These are phyloP conservation scores for Carpatolechia fugitivella DNA, from an alignment of 2,888 invertebrate genomes.

Conservation along the genomic window DNA sequence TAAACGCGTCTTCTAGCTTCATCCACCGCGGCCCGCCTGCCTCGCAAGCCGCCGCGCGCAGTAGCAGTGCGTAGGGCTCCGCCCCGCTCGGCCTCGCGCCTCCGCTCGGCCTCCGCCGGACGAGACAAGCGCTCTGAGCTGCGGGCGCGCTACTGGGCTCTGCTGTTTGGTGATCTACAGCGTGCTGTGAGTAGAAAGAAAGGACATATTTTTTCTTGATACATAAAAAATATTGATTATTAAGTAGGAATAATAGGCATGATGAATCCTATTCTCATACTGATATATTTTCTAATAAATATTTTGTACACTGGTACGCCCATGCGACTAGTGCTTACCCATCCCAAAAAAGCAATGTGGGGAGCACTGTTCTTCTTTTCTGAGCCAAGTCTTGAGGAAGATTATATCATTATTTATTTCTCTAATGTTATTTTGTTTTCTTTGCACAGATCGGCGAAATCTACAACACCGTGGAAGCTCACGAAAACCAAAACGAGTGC, in stretches of 20 bases:
- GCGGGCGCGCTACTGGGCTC: conserved; percentile 96
- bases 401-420: too few relatives aligned
- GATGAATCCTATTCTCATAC: too few relatives aligned
- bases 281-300: too few relatives aligned
- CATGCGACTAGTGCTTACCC: too few relatives aligned
- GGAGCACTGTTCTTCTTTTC: too few relatives aligned
- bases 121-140: conserved; percentile 92
- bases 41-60: conserved; percentile 82
- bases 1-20: neutral
- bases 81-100: conserved; percentile 80
- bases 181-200: conserved; percentile 87
- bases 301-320: too few relatives aligned
- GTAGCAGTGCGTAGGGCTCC: conserved; percentile 55
- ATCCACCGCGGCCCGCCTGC: conserved; percentile 21
- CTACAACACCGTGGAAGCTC: conserved; percentile 96
- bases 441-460: conserved; percentile 88
- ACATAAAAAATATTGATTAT: too few relatives aligned
- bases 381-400: too few relatives aligned
- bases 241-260: too few relatives aligned
- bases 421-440: too few relatives aligned
- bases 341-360: too few relatives aligned
- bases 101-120: conserved; percentile 91
- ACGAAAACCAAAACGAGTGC: conserved; percentile 96
- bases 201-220: too few relatives aligned
- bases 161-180: conserved; percentile 95